Percentiles rank a stretch among this genome's conserved stretches.
phyloP scores from a whole-genome alignment of 1,140 invertebrate species.

The Drosophila ficusphila region DNA sequence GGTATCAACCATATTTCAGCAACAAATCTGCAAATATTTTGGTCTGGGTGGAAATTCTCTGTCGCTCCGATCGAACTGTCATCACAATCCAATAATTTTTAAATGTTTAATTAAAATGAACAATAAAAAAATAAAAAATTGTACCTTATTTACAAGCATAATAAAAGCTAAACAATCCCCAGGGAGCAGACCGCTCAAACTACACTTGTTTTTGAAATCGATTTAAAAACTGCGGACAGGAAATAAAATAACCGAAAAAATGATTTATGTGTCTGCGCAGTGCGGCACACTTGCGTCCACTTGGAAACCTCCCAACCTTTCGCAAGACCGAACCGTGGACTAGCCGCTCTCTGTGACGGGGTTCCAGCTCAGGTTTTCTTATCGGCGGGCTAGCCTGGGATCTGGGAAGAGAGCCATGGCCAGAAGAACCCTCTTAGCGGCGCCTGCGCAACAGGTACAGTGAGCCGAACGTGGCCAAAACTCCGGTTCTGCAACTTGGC shows the following conservation, averaged over 20 bases:
- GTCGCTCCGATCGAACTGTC: too few species aligned
- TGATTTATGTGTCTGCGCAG: slow-evolving; percentile 71
- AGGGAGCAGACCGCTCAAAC: slow-evolving; percentile 2
- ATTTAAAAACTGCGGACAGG: slow-evolving; percentile 65
- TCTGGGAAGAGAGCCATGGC: slow-evolving; percentile 15
- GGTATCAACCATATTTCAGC: too few species aligned
- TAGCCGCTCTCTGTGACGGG: slow-evolving; percentile 47
- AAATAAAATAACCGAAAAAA: slow-evolving; percentile 72
- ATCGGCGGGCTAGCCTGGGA: slow-evolving; percentile 37
- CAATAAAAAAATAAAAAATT: too few species aligned
- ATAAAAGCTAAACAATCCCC: slow-evolving; percentile 13
- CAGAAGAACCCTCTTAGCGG: slow-evolving; percentile 39
- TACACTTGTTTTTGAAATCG: slow-evolving; percentile 67
- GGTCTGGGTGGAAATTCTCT: too few species aligned
- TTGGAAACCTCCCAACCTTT: not conserved
- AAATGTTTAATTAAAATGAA: too few species aligned
- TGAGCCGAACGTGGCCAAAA: not conserved
- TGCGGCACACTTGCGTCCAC: slow-evolving; percentile 20
- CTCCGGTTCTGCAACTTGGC: not conserved
- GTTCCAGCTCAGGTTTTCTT: slow-evolving; percentile 27
- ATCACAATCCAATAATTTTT: too few species aligned
- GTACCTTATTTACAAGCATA: too few species aligned
- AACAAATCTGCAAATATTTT: too few species aligned
- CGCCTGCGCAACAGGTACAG: slow-evolving; percentile 62
- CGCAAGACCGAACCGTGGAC: not conserved